phyloP scores from a whole-genome alignment of 2,888 invertebrate species.

The Orthosia gracilis region DNA sequence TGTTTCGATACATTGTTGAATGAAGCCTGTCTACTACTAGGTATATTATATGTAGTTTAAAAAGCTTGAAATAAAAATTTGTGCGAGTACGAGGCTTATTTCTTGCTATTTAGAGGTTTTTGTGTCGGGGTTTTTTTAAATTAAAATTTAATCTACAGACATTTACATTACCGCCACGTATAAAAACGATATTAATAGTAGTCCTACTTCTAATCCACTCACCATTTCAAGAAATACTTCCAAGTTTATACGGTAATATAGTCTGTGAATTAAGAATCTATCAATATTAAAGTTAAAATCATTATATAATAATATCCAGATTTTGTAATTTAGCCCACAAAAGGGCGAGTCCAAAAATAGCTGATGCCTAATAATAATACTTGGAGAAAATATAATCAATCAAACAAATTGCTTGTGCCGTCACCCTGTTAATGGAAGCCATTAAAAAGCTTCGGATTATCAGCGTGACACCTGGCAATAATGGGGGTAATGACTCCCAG shows the following conservation, averaged over 20 bases:
- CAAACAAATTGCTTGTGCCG: slow-evolving; percentile 49
- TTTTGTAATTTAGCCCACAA: slow-evolving; percentile 12
- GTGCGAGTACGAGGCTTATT: too few relatives aligned
- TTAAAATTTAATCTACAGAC: too few relatives aligned
- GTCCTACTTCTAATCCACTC: neutral
- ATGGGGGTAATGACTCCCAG: slow-evolving; percentile 34
- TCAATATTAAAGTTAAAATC: slow-evolving; percentile 20
- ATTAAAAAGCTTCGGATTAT: slow-evolving; percentile 57
- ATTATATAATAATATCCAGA: neutral
- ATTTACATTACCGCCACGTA: neutral
- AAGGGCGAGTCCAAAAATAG: slow-evolving; percentile 29
- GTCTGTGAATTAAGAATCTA: too few relatives aligned
- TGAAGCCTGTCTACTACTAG: too few relatives aligned
- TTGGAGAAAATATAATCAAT: slow-evolving; percentile 59
- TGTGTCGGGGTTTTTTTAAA: too few relatives aligned
- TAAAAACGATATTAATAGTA: neutral
- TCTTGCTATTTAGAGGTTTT: too few relatives aligned
- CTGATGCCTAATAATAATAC: slow-evolving; percentile 31
- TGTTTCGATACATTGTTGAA: too few relatives aligned
- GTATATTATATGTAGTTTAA: too few relatives aligned
- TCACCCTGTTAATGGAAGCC: slow-evolving; percentile 55
- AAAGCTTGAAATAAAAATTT: too few relatives aligned
- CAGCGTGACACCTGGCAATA: slow-evolving; percentile 48
- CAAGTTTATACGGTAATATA: neutral
- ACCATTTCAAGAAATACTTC: neutral